A percentile compares a stretch with the other conserved stretches of the same genome.
These are phyloP conservation scores for Allacma fusca DNA, from an alignment of 2,888 invertebrate species.

Conservation along the genomic window DNA sequence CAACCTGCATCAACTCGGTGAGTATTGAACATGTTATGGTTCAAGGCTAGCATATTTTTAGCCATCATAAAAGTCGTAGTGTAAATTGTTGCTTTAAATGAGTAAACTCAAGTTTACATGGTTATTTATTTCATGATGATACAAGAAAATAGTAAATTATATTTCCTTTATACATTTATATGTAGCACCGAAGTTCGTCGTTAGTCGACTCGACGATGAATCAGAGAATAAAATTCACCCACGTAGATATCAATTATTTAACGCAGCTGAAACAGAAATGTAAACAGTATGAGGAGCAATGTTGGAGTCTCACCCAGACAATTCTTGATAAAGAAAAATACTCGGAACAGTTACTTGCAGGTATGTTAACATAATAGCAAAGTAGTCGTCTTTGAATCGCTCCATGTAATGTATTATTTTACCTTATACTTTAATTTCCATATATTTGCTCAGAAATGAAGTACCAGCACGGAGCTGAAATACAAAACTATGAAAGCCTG, in stretches of 20 bases:
- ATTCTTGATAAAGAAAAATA: conserved; percentile 39
- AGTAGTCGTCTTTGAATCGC: too few relatives aligned
- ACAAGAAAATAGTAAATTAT: too few relatives aligned
- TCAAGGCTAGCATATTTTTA: neutral
- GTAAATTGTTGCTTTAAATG: neutral
- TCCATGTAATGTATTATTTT: too few relatives aligned
- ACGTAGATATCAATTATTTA: conserved; percentile 39
- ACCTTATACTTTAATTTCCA: too few relatives aligned
- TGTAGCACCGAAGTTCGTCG: conserved; percentile 25
- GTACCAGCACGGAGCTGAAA: conserved; percentile 69
- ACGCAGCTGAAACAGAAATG: conserved; percentile 38
- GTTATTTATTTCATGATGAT: neutral
- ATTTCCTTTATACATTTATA: neutral
- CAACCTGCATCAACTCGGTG: conserved; percentile 34
- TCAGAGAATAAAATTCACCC: conserved; percentile 38
- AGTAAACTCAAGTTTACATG: neutral
- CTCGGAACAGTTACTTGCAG: conserved; percentile 40
- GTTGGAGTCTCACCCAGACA: conserved; percentile 37
- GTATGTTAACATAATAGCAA: conserved; percentile 25
- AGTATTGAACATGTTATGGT: neutral
- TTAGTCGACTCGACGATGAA: conserved; percentile 13
- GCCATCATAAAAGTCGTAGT: too few relatives aligned
- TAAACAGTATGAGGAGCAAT: conserved; percentile 43
- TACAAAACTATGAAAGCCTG: conserved; percentile 68
- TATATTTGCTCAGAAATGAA: conserved; percentile 66